A percentile compares a stretch with the other conserved stretches of the same genome.
Conservation (phyloP, 2,797 vertebrate species). For the Limnodromus scolopaceus region DNA sequence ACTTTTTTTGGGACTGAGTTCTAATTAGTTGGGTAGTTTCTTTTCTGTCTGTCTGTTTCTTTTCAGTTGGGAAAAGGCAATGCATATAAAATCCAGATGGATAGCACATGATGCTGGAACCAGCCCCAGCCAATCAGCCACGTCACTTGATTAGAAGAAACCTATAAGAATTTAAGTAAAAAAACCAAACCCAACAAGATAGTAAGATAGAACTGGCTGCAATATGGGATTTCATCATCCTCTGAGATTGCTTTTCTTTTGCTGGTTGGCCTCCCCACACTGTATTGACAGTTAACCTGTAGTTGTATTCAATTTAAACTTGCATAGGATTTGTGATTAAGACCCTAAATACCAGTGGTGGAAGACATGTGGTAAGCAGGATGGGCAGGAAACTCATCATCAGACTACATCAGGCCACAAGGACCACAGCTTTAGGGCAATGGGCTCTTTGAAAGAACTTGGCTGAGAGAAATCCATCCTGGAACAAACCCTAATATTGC, state of each 20-base stretch:
- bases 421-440: not conserved
- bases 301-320: not conserved
- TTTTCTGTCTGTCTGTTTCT: not conserved
- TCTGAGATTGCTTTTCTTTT: not conserved
- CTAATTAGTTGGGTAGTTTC: slow-evolving; percentile 3
- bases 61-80: not conserved
- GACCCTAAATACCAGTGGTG: not conserved
- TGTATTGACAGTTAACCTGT: not conserved
- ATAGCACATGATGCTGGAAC: slow-evolving; percentile 35
- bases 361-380: not conserved
- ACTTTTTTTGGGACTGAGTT: slow-evolving; percentile 27
- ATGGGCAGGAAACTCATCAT: not conserved
- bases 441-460: not conserved
- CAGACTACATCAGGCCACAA: not conserved
- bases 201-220: not conserved
- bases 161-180: not conserved
- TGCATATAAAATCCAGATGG: slow-evolving; percentile 64
- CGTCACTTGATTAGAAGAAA: not conserved
- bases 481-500: fast-evolving
- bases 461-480: not conserved
- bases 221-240: not conserved
- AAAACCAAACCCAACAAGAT: not conserved
- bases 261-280: not conserved
- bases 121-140: not conserved
- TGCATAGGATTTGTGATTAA: not conserved